phyloP scores from a whole-genome alignment of 2,113 vertebrate genomes.

The Columbina picui region DNA sequence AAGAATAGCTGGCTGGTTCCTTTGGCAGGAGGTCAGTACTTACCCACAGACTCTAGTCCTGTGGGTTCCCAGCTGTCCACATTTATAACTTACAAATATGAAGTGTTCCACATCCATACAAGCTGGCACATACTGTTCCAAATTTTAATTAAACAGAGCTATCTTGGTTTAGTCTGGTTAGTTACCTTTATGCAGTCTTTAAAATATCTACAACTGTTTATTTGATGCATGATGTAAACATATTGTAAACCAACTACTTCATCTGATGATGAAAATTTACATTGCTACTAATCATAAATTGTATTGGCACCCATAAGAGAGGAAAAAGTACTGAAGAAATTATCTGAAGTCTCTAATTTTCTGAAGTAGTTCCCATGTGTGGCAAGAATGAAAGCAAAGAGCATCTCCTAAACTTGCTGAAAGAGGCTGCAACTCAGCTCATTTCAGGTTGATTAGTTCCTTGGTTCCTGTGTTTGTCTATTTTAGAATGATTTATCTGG shows the following conservation, averaged over 20 bases:
- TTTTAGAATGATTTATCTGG: slow-evolving; percentile 55
- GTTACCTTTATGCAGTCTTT: not conserved
- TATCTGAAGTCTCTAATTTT: not conserved
- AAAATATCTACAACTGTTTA: not conserved
- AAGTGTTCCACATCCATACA: not conserved
- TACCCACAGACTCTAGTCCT: not conserved
- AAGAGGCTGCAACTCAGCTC: not conserved
- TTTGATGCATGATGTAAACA: not conserved
- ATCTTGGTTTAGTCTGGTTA: not conserved
- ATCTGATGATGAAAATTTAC: not conserved
- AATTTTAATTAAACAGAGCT: not conserved
- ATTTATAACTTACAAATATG: not conserved
- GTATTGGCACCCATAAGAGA: not conserved
- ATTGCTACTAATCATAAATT: not conserved
- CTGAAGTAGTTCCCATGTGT: not conserved
- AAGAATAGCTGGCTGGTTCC: not conserved
- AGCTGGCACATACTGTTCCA: not conserved
- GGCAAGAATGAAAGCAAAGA: not conserved
- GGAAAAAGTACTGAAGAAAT: not conserved
- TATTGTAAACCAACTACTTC: not conserved
- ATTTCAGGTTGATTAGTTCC: slow-evolving; percentile 45
- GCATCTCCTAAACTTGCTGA: not conserved
- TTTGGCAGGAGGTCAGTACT: not conserved
- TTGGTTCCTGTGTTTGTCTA: slow-evolving; percentile 1
- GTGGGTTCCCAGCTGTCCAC: not conserved